Conservation (phyloP, 2,797 vertebrate species). For the Malurus splendens region DNA sequence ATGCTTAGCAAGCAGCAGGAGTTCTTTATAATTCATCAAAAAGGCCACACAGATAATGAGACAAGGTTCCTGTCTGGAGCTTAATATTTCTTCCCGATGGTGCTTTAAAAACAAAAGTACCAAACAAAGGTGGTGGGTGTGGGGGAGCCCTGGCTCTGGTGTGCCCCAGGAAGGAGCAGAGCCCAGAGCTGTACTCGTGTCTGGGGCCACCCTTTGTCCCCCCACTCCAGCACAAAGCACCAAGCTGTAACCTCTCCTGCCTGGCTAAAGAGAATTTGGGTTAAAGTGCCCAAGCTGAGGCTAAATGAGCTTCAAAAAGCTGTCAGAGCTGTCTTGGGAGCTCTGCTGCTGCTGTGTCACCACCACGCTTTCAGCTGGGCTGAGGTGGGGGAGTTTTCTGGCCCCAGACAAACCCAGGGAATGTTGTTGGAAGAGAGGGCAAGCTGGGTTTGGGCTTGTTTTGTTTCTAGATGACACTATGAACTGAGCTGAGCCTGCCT, state of each 20-base stretch:
- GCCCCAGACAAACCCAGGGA: neutral
- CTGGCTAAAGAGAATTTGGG: neutral
- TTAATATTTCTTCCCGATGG: neutral
- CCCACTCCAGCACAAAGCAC: neutral
- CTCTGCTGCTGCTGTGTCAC: neutral
- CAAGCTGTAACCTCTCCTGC: neutral
- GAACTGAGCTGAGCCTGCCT: neutral
- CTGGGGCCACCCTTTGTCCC: accelerated
- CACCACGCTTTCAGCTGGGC: neutral
- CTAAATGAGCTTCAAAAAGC: neutral
- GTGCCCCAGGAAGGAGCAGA: neutral
- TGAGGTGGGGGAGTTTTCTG: neutral
- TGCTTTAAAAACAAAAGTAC: neutral
- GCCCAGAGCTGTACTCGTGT: accelerated
- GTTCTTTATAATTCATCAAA: constrained; percentile 64
- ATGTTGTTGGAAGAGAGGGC: neutral
- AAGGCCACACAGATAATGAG: constrained; percentile 34
- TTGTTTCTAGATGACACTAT: neutral
- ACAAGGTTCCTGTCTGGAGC: neutral
- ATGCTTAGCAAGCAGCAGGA: neutral
- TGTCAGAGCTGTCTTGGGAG: neutral
- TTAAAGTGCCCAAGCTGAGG: neutral
- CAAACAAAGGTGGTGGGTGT: accelerated
- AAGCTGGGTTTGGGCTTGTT: neutral
- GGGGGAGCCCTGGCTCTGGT: accelerated